Percentiles rank a stretch among this genome's conserved stretches.
These are phyloP conservation scores for Percina caprodes DNA, from an alignment of 2,113 vertebrate genomes.

Conservation along the genomic window DNA sequence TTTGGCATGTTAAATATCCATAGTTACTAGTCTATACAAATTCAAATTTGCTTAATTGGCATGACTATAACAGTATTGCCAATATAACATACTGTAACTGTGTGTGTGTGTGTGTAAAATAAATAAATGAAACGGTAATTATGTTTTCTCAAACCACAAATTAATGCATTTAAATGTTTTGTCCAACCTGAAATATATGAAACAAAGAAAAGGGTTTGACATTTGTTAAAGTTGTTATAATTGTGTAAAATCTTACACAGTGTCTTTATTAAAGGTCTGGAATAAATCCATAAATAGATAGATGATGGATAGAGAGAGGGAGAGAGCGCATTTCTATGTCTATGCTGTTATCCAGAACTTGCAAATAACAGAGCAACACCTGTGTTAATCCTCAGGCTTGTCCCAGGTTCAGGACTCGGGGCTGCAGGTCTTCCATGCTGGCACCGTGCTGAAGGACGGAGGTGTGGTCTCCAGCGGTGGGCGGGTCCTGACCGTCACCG, in stretches of 20 bases:
- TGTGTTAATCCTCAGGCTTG: constrained; percentile 81
- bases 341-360: neutral
- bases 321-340: too few relatives aligned
- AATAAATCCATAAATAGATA: too few relatives aligned
- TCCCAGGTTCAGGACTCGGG: constrained; percentile 84
- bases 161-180: neutral
- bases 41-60: too few relatives aligned
- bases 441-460: constrained; percentile 87
- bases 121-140: too few relatives aligned
- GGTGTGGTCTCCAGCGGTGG: constrained; percentile 91
- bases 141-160: neutral
- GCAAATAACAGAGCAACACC: neutral
- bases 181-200: neutral
- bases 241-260: neutral
- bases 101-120: too few relatives aligned
- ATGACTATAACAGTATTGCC: too few relatives aligned
- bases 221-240: neutral
- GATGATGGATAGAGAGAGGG: too few relatives aligned
- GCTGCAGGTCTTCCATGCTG: constrained; percentile 94
- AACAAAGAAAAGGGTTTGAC: neutral
- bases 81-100: too few relatives aligned
- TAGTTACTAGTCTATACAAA: neutral
- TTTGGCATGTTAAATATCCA: neutral
- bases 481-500: constrained; percentile 91
- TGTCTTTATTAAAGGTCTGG: neutral